Evolutionary conservation across 2,113 vertebrate species (phyloP).

Genomic region (Rhodinocichla rosea): DNA sequence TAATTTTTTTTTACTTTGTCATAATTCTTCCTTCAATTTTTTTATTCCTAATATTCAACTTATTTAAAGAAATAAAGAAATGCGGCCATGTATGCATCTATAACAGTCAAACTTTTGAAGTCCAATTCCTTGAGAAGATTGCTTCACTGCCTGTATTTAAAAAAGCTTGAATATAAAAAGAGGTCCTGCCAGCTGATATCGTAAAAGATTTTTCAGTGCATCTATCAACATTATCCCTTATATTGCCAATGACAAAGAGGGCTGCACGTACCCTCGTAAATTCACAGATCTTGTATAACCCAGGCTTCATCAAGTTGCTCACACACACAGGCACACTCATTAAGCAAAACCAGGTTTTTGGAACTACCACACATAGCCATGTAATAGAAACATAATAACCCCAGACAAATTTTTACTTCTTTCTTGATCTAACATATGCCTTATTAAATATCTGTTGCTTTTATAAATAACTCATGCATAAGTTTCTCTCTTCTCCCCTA

Average conservation of each 20-base stretch:
- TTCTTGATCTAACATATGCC: not conserved
- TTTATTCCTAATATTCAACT: not conserved
- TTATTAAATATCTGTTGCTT: constrained; percentile 1
- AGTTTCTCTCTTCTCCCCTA: not conserved
- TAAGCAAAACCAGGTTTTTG: not conserved
- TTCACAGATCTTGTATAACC: not conserved
- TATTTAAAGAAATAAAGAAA: not conserved
- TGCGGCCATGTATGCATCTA: not conserved
- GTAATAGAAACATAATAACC: not conserved
- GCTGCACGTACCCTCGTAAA: not conserved
- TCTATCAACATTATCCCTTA: not conserved
- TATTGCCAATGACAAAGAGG: not conserved
- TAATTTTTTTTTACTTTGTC: not conserved
- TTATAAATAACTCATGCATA: not conserved
- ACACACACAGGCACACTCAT: not conserved
- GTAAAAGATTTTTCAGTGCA: not conserved
- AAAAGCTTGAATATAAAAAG: not conserved
- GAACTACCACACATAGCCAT: not conserved
- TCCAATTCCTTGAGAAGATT: not conserved
- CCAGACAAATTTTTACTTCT: not conserved
- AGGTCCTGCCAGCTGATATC: not conserved
- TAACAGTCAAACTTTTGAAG: not conserved
- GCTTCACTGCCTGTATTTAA: not conserved
- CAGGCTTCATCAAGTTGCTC: not conserved
- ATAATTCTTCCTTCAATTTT: not conserved